Percentiles rank a stretch among this genome's conserved stretches.
Evolutionary conservation across 2,888 invertebrate species (phyloP).

Genomic region (Chorisops tibialis): DNA sequence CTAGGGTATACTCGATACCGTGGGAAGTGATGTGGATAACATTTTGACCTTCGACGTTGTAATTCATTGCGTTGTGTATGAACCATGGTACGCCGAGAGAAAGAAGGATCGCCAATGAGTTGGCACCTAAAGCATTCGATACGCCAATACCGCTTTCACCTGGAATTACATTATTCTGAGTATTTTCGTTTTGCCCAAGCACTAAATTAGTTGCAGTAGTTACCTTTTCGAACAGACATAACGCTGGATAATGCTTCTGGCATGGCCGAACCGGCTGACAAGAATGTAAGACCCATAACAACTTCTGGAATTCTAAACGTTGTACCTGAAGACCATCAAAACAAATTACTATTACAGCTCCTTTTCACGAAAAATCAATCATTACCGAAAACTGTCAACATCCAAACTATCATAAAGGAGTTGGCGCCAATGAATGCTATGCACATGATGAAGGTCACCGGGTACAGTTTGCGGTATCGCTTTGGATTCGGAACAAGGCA

Average conservation of each 20-base stretch:
- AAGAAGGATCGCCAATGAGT: constrained; percentile 78
- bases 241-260: constrained; percentile 79
- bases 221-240: constrained; percentile 82
- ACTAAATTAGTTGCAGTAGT: neutral
- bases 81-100: constrained; percentile 85
- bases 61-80: constrained; percentile 64
- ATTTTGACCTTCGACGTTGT: constrained; percentile 45
- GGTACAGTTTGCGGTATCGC: constrained; percentile 61
- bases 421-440: constrained; percentile 80
- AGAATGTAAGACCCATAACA: constrained; percentile 86
- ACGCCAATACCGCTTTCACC: constrained; percentile 84
- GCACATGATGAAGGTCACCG: constrained; percentile 80
- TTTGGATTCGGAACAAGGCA: constrained; percentile 70
- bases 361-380: constrained; percentile 35
- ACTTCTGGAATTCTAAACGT: constrained; percentile 80
- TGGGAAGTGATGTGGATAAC: constrained; percentile 68
- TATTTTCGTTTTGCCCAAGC: neutral
- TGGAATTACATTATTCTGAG: constrained; percentile 48
- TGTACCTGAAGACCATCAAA: constrained; percentile 55
- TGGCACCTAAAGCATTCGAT: constrained; percentile 82
- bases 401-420: constrained; percentile 89
- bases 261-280: constrained; percentile 86
- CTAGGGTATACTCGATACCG: constrained; percentile 77
- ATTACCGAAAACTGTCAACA: constrained; percentile 82
- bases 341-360: neutral